Evolutionary conservation across 2,797 vertebrate genomes (phyloP).

Genomic region (Diplodus sargus): DNA sequence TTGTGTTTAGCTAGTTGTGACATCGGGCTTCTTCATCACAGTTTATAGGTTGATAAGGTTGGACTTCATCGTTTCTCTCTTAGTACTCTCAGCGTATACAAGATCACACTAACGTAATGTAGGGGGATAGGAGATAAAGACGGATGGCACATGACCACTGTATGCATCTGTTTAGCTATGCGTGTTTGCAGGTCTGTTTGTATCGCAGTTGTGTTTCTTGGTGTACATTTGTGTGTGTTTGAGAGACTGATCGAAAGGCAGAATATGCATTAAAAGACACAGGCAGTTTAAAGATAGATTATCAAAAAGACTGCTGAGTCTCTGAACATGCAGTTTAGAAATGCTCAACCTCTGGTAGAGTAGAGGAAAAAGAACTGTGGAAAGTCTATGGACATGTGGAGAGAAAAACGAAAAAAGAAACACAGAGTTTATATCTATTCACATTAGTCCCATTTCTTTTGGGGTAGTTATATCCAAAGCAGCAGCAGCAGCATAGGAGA

Average conservation of each 20-base stretch:
- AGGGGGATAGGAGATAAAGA: conserved; percentile 24
- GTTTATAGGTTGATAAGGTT: conserved; percentile 12
- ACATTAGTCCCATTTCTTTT: conserved; percentile 55
- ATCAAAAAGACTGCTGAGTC: conserved; percentile 69
- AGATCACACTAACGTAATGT: conserved; percentile 26
- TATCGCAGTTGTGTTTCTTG: conserved; percentile 25
- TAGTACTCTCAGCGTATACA: conserved; percentile 20
- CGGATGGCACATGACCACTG: conserved; percentile 33
- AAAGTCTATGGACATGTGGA: conserved; percentile 59
- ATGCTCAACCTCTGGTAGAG: conserved; percentile 61
- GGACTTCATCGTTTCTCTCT: conserved; percentile 16
- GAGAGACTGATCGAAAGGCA: conserved; percentile 62
- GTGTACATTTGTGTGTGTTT: conserved; percentile 41
- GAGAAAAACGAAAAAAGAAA: conserved; percentile 50
- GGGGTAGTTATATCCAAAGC: conserved; percentile 68
- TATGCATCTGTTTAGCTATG: conserved; percentile 44
- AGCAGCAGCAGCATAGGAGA: conserved; percentile 61
- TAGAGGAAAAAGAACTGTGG: conserved; percentile 42
- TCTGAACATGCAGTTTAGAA: conserved; percentile 76
- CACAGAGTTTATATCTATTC: conserved; percentile 68
- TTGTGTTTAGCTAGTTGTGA: neutral
- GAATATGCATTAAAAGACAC: conserved; percentile 68
- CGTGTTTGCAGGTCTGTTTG: conserved; percentile 44
- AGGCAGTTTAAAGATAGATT: conserved; percentile 64
- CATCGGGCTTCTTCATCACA: conserved; percentile 15